These are phyloP conservation scores for Nomada flava DNA, from an alignment of 2,888 invertebrate species.

Conservation along the genomic window DNA sequence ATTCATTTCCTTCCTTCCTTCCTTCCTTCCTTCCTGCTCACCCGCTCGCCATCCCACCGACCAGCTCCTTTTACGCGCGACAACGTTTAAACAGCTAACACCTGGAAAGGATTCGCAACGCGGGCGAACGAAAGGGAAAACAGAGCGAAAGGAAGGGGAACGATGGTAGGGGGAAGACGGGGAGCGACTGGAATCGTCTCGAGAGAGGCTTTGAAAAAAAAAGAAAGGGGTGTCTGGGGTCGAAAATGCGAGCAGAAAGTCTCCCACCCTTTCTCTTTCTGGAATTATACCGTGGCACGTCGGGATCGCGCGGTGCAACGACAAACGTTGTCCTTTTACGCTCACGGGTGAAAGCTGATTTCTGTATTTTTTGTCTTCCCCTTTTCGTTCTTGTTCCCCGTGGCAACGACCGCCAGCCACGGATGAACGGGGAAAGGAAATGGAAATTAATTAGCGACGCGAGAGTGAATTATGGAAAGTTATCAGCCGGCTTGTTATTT, in stretches of 20 bases:
- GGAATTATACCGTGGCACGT: conserved; percentile 39
- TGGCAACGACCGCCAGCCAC: neutral
- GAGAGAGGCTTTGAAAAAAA: conserved; percentile 30
- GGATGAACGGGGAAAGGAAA: neutral
- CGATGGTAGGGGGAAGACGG: conserved; percentile 24
- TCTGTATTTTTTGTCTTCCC: conserved; percentile 1
- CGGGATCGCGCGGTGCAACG: conserved; percentile 17
- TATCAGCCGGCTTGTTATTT: neutral
- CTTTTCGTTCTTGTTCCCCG: neutral
- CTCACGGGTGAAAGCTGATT: conserved; percentile 24
- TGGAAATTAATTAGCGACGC: conserved; percentile 27
- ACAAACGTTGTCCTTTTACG: conserved; percentile 41
- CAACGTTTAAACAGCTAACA: conserved; percentile 63
- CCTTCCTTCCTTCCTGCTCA: conserved; percentile 37
- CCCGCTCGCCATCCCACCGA: neutral
- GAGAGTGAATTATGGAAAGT: neutral
- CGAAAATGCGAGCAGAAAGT: conserved; percentile 3
- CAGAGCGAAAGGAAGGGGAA: conserved; percentile 4
- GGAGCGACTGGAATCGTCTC: conserved; percentile 39
- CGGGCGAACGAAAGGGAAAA: conserved; percentile 34
- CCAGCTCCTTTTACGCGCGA: conserved; percentile 41
- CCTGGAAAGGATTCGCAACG: conserved; percentile 48
- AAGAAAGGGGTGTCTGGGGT: conserved; percentile 40
- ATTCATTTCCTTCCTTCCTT: conserved; percentile 61
- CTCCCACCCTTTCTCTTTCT: conserved; percentile 3